Conservation (phyloP, 2,113 vertebrate species). For the Toxostoma redivivum region DNA sequence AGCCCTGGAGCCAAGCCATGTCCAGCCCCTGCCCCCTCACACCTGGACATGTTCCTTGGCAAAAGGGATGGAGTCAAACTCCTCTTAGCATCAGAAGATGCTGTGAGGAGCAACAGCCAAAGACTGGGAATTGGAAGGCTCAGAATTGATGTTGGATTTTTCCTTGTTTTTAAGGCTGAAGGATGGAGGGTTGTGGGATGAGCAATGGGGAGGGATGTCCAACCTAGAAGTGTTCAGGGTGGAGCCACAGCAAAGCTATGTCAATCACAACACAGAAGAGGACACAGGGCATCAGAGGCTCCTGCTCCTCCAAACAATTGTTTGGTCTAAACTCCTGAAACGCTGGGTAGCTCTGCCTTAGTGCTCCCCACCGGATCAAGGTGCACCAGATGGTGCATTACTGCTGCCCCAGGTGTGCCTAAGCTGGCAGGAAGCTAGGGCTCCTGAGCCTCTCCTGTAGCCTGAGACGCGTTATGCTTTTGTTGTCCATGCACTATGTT, state of each 20-base stretch:
- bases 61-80: neutral
- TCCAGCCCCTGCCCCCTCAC: neutral
- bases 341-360: neutral
- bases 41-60: neutral
- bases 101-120: neutral
- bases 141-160: neutral
- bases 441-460: neutral
- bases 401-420: neutral
- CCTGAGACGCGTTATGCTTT: neutral
- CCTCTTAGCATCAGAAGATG: neutral
- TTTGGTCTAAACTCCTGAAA: neutral
- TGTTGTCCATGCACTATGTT: neutral
- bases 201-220: neutral
- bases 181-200: neutral
- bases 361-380: neutral
- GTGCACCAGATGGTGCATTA: neutral
- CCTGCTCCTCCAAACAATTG: neutral
- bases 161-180: neutral
- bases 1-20: accelerated
- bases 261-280: neutral
- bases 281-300: neutral
- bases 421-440: neutral
- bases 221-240: neutral
- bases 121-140: neutral
- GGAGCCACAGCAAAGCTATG: neutral